Base-by-base conservation (phyloP, 1,140 invertebrate genomes). In the Sycophila sp. region DNA sequence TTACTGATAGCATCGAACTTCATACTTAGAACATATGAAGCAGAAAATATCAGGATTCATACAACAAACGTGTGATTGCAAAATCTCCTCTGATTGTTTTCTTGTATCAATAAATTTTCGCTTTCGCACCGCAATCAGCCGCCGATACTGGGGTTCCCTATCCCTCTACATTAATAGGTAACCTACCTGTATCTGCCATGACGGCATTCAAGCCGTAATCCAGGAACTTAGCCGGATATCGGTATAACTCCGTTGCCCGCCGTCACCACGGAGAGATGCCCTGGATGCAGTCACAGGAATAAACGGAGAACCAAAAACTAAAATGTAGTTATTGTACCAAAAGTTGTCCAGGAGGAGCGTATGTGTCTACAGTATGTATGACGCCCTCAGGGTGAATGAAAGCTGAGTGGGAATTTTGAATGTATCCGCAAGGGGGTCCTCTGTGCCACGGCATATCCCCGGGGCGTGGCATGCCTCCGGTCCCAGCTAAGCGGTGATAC, bases 241-340 rank as follows among this genome's bases (percentile, higher is more conserved):
- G 63, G 70, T 24, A 45, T 22, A 65, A 58, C 56, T 73, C 71
- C 24, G 60, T 73, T 73, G 72, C 72, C 62, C 47, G 32, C 63
- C 69, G 47, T 62, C 69, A 74, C 62, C 71, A 49, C 71, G 62
- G 4, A 67, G 71, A 75, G 71, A 62, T 75, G 65, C 71, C 66
- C 71, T 69, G 32, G 28, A 55, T 55, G 45, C 59, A 69, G 32
- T 7, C 42, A 55, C 58, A 69, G 6, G 4, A 32, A 30, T 5
- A 17, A 47, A 47, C 34, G 13, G 13, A 7, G 13, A 36, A 36
- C 13, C 6, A 36, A 13, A 36, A 36, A 7, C 6, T 36, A 36
- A 36, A 13, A n/a, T n/a, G n/a, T n/a, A n/a, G n/a, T n/a, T n/a
- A n/a, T n/a, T n/a, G n/a, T n/a, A n/a, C n/a, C n/a, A n/a, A n/a